Base-by-base conservation (phyloP, 2,797 vertebrate genomes). In the Tolypeutes matacus region DNA sequence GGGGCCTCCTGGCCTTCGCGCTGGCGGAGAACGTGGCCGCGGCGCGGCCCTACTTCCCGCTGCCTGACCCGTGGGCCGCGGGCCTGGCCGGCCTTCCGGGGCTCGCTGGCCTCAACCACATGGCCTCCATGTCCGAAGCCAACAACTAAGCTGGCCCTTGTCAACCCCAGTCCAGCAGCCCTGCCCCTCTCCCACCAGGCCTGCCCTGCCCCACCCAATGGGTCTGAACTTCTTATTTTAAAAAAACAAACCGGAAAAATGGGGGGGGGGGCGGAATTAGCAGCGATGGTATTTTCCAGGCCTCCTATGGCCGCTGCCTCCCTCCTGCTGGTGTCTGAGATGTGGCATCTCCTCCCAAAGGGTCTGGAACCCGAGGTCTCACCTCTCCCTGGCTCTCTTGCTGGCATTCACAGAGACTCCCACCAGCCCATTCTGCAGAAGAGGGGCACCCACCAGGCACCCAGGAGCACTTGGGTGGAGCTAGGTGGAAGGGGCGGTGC, bases 51-150 rank as follows among this genome's bases (percentile, higher is more conserved):
- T 99, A 99, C 98, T 99, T 99, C 95, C 98, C 99, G 0, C 98
- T 99, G 94, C 98, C 99, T 0, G 99, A 99, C 98, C 99, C 99
- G 10, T 99, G 99, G 99, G 98, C 98, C 96, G 97, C 99, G 4
- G 98, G 99, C 92, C 87, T 97, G 95, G 95, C 97, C 0, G 96
- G 98, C 14, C 98, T 98, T 67, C 98, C 96, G 0, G 96, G 98
- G 91, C 96, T 98, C 72, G 77, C 98, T 0, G 97, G 98, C 96
- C 98, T 99, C n/a, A 98, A 99, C 90, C 99, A 99, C 0, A 97
- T 99, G 94, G 98, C 98, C 51, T 98, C 99, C 96, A 99, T 99
- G 96, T 98, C 99, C 0, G 99, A 99, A 97, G 96, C 99, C 0
- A 99, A 99, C 97, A 99, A 99, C 97, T 99, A 98, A 99, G 97